Evolutionary conservation across 2,797 vertebrate genomes (phyloP), one percentile per base, ranked within the genome.

Genomic region (Spinus pinus): DNA sequence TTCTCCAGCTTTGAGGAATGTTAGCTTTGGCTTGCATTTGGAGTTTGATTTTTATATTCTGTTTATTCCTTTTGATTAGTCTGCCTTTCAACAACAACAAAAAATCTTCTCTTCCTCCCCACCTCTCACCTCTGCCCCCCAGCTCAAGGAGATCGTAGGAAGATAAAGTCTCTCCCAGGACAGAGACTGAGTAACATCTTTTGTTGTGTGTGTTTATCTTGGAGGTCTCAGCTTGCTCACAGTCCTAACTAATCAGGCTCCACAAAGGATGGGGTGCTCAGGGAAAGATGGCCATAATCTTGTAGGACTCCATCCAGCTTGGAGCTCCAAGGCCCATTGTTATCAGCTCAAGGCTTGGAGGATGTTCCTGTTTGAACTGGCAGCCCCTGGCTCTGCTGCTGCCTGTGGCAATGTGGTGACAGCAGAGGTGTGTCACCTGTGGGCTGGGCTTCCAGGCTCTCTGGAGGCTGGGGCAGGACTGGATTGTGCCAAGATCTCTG

Each of bases 21-120:
- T 91, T 95, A 65, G 42, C 47, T 88, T 95, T 96, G 94, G 82
- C 96, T 90, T 90, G 50, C 2, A 1, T 69, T 86, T 69, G n/a
- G 24, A 67, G 25, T 47, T 93, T 35, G 57, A 23, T 81, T 81
- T 88, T 67, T 79, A 8, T 88, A 58, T 86, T 81, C 18, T 2
- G 6, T 67, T 87, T 80, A 33, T 78, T 95, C 16, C 18, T 88
- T 88, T 80, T 85, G 60, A 74, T 73, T 87, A 82, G n/a, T 49
- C 23, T 75, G 19, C 56, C 54, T 91, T 80, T 64, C 67, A 94
- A 46, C 33, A 84, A 41, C 24, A 81, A 27, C 16, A 56, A 41
- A 58, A 81, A 89, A 30, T 9, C 30, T 82, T 73, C 14, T 81
- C 28, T 81, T 56, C 23, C 65, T 22, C 10, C 30, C 5, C 4